Percentiles rank a stretch among this genome's conserved stretches.
These are phyloP conservation scores for Hippocampus kuda DNA, from an alignment of 2,797 vertebrate species.

Conservation along the genomic window DNA sequence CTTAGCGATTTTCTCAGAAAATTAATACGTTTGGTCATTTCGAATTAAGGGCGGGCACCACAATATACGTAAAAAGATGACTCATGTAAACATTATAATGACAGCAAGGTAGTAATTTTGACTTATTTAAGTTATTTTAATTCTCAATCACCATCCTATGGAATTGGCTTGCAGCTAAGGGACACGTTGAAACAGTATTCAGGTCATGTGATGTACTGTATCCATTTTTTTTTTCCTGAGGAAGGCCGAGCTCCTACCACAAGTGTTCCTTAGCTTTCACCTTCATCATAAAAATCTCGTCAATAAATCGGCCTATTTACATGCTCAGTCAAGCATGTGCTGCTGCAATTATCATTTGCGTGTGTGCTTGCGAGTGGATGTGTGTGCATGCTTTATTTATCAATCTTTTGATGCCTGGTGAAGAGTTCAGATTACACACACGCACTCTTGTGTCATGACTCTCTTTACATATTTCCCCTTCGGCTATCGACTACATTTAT, in stretches of 20 bases:
- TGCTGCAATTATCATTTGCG: slow-evolving; percentile 40
- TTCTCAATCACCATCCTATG: neutral
- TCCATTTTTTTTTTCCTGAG: slow-evolving; percentile 36
- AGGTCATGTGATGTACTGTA: slow-evolving; percentile 22
- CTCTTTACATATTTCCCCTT: slow-evolving; percentile 4
- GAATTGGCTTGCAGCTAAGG: neutral
- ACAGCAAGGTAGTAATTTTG: neutral
- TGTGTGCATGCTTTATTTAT: slow-evolving; percentile 9
- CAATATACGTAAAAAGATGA: neutral
- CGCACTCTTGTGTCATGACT: slow-evolving; percentile 5
- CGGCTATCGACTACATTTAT: slow-evolving; percentile 6
- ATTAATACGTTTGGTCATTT: too few species aligned
- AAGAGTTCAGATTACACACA: slow-evolving; percentile 13
- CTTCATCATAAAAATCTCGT: slow-evolving; percentile 50
- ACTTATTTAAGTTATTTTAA: neutral
- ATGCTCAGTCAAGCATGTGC: slow-evolving; percentile 47
- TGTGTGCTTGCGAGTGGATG: slow-evolving; percentile 9
- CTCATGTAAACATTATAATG: neutral
- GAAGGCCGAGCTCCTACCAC: slow-evolving; percentile 34
- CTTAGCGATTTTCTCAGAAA: too few species aligned
- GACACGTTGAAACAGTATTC: slow-evolving; percentile 19
- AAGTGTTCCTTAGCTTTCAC: slow-evolving; percentile 42
- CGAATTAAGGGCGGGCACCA: too few species aligned
- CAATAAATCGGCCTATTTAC: slow-evolving; percentile 53
- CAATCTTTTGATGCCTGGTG: slow-evolving; percentile 1